Evolutionary conservation across 1,140 invertebrate species (phyloP).

Genomic region (Eueides isabella): DNA sequence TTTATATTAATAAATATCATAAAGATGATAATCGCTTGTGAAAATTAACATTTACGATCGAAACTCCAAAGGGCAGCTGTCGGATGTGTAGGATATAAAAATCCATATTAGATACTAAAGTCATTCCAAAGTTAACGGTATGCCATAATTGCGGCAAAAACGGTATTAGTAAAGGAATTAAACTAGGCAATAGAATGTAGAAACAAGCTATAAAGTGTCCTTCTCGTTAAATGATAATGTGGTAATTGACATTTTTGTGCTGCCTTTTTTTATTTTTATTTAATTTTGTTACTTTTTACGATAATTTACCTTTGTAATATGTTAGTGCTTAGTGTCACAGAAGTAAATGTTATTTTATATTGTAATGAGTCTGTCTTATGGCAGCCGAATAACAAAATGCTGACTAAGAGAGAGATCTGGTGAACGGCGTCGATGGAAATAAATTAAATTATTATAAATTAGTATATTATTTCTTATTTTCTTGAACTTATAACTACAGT

Average conservation of each 20-base stretch:
- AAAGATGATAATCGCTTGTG: slow-evolving; percentile 24
- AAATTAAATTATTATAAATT: no score
- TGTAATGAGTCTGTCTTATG: no score
- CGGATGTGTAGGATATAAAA: slow-evolving; percentile 36
- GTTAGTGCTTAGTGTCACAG: no score
- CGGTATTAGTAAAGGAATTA: slow-evolving; percentile 37
- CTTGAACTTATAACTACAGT: no score
- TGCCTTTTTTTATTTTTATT: not conserved
- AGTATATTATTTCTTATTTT: no score
- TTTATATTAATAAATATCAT: not conserved
- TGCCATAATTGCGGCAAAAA: slow-evolving; percentile 46
- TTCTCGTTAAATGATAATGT: slow-evolving; percentile 13
- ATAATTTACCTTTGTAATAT: not conserved
- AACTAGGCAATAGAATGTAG: slow-evolving; percentile 40
- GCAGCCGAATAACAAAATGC: no score
- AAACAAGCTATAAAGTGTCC: slow-evolving; percentile 35
- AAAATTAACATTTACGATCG: slow-evolving; percentile 7
- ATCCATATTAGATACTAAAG: slow-evolving; percentile 43
- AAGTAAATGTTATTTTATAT: no score
- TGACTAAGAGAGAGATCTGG: no score
- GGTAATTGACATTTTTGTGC: slow-evolving; percentile 23
- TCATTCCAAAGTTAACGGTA: slow-evolving; percentile 35
- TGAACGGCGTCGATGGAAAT: no score
- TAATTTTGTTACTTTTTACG: not conserved
- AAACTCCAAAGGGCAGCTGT: not conserved